Evolutionary conservation across 2,113 vertebrate species (phyloP).

Genomic region (Psammodynastes pulverulentus): DNA sequence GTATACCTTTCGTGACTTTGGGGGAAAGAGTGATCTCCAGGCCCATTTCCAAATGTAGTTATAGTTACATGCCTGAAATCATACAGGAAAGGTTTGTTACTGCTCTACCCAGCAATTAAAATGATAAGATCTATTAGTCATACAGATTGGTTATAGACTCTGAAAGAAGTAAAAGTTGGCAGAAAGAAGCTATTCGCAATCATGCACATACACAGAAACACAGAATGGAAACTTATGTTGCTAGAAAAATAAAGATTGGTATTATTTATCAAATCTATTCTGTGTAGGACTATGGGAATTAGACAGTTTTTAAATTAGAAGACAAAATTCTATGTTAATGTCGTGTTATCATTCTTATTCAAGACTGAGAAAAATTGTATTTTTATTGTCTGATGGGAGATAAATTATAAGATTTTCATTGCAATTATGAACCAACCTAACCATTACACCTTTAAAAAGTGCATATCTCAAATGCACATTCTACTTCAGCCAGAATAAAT

Average conservation of each 20-base stretch:
- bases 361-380: conserved; percentile 14
- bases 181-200: conserved; percentile 25
- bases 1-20: conserved; percentile 26
- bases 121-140: conserved; percentile 37
- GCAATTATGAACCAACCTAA: background rate
- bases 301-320: conserved; percentile 34
- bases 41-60: conserved; percentile 39
- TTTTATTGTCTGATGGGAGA: conserved; percentile 18
- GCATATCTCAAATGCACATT: background rate
- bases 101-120: conserved; percentile 33
- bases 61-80: conserved; percentile 41
- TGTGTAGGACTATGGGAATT: background rate
- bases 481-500: background rate
- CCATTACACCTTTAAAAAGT: background rate
- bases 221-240: background rate
- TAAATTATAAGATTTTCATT: background rate
- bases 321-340: conserved; percentile 21
- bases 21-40: conserved; percentile 16
- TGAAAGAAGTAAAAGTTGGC: conserved; percentile 3
- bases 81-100: conserved; percentile 24
- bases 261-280: background rate
- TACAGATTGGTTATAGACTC: conserved; percentile 14
- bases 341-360: conserved; percentile 11
- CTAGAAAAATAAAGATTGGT: background rate
- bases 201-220: background rate